Conservation (phyloP, 2,797 vertebrate species). For the Silurus lanzhouensis region DNA sequence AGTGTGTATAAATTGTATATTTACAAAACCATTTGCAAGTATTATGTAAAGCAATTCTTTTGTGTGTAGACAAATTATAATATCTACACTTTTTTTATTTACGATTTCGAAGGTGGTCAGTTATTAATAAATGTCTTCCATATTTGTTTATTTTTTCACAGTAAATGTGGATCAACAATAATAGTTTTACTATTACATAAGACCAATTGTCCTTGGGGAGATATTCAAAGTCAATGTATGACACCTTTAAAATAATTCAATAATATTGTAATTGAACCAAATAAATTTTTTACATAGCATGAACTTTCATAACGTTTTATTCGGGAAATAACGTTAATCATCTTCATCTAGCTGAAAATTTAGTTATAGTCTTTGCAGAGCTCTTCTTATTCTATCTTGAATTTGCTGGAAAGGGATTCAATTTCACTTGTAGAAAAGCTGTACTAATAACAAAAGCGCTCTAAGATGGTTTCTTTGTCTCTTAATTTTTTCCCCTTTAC, state of each 20-base stretch:
- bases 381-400: neutral
- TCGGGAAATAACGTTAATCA: neutral
- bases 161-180: neutral
- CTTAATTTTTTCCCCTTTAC: fast-evolving
- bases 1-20: no score
- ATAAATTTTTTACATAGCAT: neutral
- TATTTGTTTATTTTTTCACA: neutral
- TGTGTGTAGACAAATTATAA: neutral
- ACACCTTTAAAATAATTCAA: neutral
- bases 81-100: neutral
- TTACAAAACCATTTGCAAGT: no score
- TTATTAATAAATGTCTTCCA: neutral
- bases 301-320: neutral
- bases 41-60: neutral
- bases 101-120: neutral
- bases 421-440: neutral
- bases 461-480: neutral
- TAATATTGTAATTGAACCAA: neutral
- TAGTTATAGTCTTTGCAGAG: neutral
- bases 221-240: neutral
- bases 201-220: neutral
- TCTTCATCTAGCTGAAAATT: neutral
- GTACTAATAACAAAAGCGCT: neutral
- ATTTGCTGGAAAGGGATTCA: neutral
- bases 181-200: neutral